A percentile compares a stretch with the other conserved stretches of the same genome.
Evolutionary conservation across 2,888 invertebrate species (phyloP).

Genomic region (Limenitis camilla): DNA sequence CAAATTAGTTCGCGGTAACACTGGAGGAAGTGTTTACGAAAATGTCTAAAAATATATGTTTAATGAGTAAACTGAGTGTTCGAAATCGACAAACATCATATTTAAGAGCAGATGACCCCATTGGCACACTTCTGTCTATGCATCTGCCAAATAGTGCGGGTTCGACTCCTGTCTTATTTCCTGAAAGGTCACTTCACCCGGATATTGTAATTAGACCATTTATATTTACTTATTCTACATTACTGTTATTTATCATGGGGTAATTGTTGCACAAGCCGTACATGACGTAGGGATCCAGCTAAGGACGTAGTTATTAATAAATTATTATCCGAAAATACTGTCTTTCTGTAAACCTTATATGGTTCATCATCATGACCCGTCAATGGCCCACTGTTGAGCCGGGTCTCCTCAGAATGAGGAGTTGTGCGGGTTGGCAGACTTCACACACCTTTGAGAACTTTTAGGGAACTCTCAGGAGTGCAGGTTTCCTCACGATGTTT

Average conservation of each 20-base stretch:
- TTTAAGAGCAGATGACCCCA: slow-evolving; percentile 18
- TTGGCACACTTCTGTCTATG: slow-evolving; percentile 17
- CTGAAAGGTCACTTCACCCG: slow-evolving; percentile 22
- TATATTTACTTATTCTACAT: slow-evolving; percentile 5
- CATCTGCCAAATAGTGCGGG: slow-evolving; percentile 21
- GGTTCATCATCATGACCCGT: too few relatives aligned
- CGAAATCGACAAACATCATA: slow-evolving; percentile 14
- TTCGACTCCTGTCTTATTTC: slow-evolving; percentile 18
- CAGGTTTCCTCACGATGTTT: too few relatives aligned
- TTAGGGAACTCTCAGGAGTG: too few relatives aligned
- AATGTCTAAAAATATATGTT: slow-evolving; percentile 3
- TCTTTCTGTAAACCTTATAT: too few relatives aligned
- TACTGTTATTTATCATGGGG: background rate
- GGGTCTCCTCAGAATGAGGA: too few relatives aligned
- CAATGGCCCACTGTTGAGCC: too few relatives aligned
- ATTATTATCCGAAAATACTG: too few relatives aligned
- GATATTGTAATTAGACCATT: slow-evolving; percentile 6
- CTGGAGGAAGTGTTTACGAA: slow-evolving; percentile 7
- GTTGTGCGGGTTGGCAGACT: too few relatives aligned
- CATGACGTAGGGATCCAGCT: background rate
- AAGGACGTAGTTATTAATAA: too few relatives aligned
- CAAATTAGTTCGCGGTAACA: background rate
- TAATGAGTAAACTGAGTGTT: slow-evolving; percentile 8
- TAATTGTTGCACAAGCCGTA: background rate
- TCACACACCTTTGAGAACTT: too few relatives aligned